Conservation (phyloP, 2,113 vertebrate species). For the Lamprologus callipterus region DNA sequence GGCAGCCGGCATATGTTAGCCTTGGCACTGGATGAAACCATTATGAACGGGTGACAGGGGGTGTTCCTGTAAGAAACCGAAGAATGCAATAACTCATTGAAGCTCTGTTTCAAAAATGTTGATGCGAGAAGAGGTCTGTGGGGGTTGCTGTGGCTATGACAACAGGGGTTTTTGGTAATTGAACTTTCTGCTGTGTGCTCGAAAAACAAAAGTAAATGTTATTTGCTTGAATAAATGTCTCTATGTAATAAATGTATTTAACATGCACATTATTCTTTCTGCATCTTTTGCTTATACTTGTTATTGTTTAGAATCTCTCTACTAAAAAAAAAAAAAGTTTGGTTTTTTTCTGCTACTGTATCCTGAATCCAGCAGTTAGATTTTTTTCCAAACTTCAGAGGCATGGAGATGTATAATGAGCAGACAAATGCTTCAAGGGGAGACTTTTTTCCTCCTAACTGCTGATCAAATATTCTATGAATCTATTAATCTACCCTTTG, state of each 20-base stretch:
- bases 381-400: neutral
- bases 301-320: neutral
- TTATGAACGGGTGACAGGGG: constrained; percentile 20
- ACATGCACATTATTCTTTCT: neutral
- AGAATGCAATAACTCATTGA: constrained; percentile 8
- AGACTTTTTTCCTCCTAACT: neutral
- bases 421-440: neutral
- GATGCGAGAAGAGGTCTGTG: neutral
- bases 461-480: neutral
- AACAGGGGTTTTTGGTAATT: neutral
- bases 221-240: neutral
- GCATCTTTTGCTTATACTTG: neutral
- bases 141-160: neutral
- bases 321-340: neutral
- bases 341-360: neutral
- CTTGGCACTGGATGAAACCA: constrained; percentile 34
- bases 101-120: neutral
- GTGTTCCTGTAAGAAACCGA: constrained; percentile 9
- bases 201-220: neutral
- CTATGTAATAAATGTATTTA: neutral
- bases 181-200: neutral
- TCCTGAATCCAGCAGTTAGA: neutral
- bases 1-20: constrained; percentile 50
- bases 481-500: neutral
- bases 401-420: neutral